Base-by-base conservation (phyloP, 2,888 invertebrate species). In the Synergus itoensis region DNA sequence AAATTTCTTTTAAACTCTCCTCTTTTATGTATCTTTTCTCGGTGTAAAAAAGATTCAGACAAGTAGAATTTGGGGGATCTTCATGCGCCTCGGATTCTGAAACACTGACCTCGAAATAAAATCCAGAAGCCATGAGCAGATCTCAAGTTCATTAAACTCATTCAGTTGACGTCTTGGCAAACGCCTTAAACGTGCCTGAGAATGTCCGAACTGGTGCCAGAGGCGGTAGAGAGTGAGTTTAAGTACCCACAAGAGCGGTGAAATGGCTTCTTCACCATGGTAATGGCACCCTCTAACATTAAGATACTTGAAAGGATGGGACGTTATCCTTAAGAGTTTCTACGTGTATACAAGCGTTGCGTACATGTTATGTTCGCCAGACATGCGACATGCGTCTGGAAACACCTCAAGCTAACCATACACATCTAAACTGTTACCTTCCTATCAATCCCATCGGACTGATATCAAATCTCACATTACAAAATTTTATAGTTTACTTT, bases 131-230 rank as follows among this genome's bases (percentile, higher is more conserved):
- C 21, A 69, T 53, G 40, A 53, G 16, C 48, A 53, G 21, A 67
- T 21, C 53, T 45, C 40, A 36, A 48, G 73, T 73, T 53, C 36
- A 73, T 73, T 53, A 48, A 73, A 53, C 53, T 73, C 36, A 12
- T 53, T 36, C 36, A 53, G 69, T 53, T 45, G 36, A 73, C 65
- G 41, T 41, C 40, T 65, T 43, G 41, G 41, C 41, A 65, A 18
- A 41, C 41, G 40, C 41, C 41, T 65, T 65, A 3, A 43, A 73
- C 53, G 73, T 73, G 36, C n/a, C 73, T 73, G 16, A 36, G 36
- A 73, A 73, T 73, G 73, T 73, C 73, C 73, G n/a, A 73, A 36
- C 73, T 73, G 73, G 40, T 53, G 73, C 73, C 73, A 73, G 53
- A 73, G 73, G 36, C 36, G 18, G 9, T 57, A 73, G 48, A 73